Evolutionary conservation across 2,888 invertebrate genomes (phyloP), one percentile per base, ranked within the genome.

Genomic region (Synanthedon tipuliformis): DNA sequence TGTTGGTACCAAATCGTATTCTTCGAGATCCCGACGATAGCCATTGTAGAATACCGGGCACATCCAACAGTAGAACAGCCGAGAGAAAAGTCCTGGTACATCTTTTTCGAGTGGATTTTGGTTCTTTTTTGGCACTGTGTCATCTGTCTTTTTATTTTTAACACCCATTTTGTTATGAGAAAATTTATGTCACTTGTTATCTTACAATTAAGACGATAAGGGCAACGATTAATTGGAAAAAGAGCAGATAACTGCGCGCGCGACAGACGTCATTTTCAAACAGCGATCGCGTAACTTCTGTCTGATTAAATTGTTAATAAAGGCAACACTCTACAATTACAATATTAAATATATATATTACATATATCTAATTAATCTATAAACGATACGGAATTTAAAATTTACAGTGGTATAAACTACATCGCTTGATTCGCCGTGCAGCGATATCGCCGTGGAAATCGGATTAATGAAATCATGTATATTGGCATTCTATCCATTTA

Each of bases 1-100:
- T 0, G 94, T 91, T 62, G 92, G 90, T 66, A 92, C 92, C 49
- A 96, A 81, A 77, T 96, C 96, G 27, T 89, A 86, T 50, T 92
- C 88, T 59, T 92, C 93, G 51, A 96, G 75, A 51, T 92, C 91
- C 64, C 93, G 91, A 54, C 86, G 89, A 64, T 91, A 91, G 0
- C 95, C 96, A 68, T 91, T 91, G 62, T 89, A 91, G 78, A 95
- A 95, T 64, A 94, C 81, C 4, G 91, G 92, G 66, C 94, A 84
- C 53, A 94, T 92, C 91, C 95, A 96, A 78, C 91, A 90, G 77
- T 91, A 93, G 50, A 90, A 76, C 34, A 92, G 71, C 55, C 92
- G 86, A 2, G 92, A 91, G 7, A 94, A 63, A 5, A 89, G 61
- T 11, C 75, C 70, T 0, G 87, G 86, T 0, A 69, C 59, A 81